These are phyloP conservation scores for Myiozetetes cayanensis DNA, from an alignment of 2,113 vertebrate species.

Conservation along the genomic window DNA sequence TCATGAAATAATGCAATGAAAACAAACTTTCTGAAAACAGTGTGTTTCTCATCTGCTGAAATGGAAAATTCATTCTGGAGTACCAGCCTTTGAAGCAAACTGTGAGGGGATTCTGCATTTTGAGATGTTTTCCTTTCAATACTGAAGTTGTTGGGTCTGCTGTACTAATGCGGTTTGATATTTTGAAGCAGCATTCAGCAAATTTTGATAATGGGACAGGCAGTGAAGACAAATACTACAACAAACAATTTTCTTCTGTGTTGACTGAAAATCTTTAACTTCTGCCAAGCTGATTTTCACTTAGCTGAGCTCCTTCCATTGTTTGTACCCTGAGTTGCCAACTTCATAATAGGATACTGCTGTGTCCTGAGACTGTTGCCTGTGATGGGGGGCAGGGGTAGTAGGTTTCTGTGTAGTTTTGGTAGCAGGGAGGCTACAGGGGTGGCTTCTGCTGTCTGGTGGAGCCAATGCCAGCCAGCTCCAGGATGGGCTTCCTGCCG, in stretches of 20 bases:
- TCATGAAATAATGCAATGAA: background rate
- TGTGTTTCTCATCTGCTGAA: background rate
- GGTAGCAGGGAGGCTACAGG: no score
- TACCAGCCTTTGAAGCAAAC: background rate
- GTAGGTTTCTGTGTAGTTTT: no score
- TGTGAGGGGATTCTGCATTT: background rate
- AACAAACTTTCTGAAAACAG: background rate
- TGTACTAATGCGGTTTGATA: background rate
- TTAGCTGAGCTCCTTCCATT: background rate
- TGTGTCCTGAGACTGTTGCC: background rate
- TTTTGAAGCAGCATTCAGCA: background rate
- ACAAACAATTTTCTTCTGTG: background rate
- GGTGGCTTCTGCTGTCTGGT: no score
- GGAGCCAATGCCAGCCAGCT: no score
- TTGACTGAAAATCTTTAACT: background rate
- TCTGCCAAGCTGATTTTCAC: background rate
- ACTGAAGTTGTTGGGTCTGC: background rate
- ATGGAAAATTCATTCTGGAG: background rate
- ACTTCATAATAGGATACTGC: background rate
- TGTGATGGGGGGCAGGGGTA: background rate
- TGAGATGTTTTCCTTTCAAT: background rate
- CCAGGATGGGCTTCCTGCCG: no score
- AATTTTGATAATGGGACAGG: background rate
- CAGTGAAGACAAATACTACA: background rate
- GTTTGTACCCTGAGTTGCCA: background rate